These are phyloP conservation scores for Agrochola circellaris DNA, from an alignment of 2,888 invertebrate species.

Conservation along the genomic window DNA sequence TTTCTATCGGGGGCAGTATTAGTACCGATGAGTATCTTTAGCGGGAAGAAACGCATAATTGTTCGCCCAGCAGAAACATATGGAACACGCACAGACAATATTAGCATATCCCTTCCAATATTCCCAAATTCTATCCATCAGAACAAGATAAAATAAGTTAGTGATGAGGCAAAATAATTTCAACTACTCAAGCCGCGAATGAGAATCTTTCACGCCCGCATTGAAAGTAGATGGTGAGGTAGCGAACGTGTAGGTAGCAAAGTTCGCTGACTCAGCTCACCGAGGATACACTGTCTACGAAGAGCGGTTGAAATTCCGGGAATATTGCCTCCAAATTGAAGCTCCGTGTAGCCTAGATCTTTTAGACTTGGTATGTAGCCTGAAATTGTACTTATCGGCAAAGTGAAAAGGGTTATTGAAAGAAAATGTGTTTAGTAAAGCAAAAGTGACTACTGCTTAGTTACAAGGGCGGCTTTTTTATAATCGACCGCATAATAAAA, in stretches of 20 bases:
- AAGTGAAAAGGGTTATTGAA: conserved; percentile 1
- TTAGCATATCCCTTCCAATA: conserved; percentile 14
- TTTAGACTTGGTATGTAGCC: conserved; percentile 21
- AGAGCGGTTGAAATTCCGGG: conserved; percentile 29
- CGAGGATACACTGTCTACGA: conserved; percentile 37
- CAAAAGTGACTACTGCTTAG: neutral
- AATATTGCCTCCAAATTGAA: conserved; percentile 59
- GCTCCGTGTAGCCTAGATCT: conserved; percentile 26
- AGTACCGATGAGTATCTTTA: neutral
- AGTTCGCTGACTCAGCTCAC: conserved; percentile 60
- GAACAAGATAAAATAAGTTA: conserved; percentile 31
- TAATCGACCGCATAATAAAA: neutral
- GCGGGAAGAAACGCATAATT: neutral
- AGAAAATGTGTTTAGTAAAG: neutral
- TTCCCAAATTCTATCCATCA: conserved; percentile 9
- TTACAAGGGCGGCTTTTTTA: neutral
- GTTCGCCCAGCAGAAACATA: neutral
- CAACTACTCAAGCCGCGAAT: conserved; percentile 57
- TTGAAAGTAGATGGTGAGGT: conserved; percentile 48
- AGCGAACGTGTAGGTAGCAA: conserved; percentile 33
- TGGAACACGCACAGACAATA: neutral
- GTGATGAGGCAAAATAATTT: conserved; percentile 60
- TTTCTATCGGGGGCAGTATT: too few species aligned
- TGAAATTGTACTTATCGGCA: neutral
- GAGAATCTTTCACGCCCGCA: conserved; percentile 59